phyloP scores from a whole-genome alignment of 2,888 invertebrate species.

The Helicoverpa assulta region DNA sequence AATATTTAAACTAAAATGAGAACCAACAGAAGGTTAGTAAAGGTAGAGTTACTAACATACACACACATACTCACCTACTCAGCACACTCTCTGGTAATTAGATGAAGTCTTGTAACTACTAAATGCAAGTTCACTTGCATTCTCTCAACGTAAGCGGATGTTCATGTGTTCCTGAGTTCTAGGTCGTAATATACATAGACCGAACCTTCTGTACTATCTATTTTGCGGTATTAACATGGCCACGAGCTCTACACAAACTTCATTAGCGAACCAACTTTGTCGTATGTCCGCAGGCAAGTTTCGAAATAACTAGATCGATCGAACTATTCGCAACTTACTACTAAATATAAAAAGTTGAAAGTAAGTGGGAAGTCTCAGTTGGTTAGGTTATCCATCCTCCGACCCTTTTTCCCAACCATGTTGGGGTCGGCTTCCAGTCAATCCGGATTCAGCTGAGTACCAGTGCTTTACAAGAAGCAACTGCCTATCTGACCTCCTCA shows the following conservation, averaged over 20 bases:
- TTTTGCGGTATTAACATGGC: constrained; percentile 22
- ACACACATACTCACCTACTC: background rate
- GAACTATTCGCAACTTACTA: constrained; percentile 38
- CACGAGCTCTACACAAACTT: constrained; percentile 37
- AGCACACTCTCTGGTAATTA: background rate
- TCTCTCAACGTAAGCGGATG: background rate
- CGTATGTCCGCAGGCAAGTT: constrained; percentile 21
- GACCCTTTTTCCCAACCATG: no score
- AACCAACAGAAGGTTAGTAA: background rate
- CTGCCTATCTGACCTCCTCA: no score
- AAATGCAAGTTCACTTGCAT: background rate
- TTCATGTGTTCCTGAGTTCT: no score
- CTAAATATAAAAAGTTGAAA: constrained; percentile 34
- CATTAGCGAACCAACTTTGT: constrained; percentile 48
- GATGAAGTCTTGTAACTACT: background rate
- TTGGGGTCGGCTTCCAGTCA: no score
- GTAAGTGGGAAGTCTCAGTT: constrained; percentile 21
- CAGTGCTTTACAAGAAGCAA: no score
- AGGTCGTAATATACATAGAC: background rate
- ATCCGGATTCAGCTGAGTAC: no score
- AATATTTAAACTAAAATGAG: background rate
- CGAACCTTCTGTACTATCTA: background rate
- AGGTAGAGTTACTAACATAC: background rate
- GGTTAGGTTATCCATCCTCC: no score
- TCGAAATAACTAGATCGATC: constrained; percentile 41